Conservation (phyloP, 2,888 invertebrate genomes). For the Dorcus hopei region DNA sequence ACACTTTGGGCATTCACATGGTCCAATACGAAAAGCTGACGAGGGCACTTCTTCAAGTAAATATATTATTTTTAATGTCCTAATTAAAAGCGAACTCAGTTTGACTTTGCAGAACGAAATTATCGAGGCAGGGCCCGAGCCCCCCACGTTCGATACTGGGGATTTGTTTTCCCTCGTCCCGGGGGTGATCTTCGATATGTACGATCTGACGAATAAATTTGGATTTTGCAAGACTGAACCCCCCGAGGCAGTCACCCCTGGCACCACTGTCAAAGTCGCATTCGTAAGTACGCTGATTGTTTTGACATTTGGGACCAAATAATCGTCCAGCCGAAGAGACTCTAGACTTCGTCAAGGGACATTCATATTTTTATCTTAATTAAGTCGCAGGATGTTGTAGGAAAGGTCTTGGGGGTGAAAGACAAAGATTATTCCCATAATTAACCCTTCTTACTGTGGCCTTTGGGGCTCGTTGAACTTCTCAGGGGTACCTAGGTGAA, state of each 20-base stretch:
- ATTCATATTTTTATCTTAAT: too few species aligned
- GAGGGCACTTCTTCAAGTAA: slow-evolving; percentile 60
- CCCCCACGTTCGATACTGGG: slow-evolving; percentile 65
- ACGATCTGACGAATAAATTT: slow-evolving; percentile 69
- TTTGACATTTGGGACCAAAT: too few species aligned
- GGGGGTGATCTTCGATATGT: slow-evolving; percentile 77
- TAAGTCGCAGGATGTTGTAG: too few species aligned
- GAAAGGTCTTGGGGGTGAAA: too few species aligned
- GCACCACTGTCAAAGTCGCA: slow-evolving; percentile 65
- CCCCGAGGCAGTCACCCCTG: slow-evolving; percentile 58
- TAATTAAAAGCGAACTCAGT: not conserved
- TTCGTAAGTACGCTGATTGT: slow-evolving; percentile 56
- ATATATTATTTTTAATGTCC: not conserved
- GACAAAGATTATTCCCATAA: too few species aligned
- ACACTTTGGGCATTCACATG: slow-evolving; percentile 82
- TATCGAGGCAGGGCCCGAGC: slow-evolving; percentile 62
- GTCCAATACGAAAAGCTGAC: slow-evolving; percentile 71
- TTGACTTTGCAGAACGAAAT: slow-evolving; percentile 44
- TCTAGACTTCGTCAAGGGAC: too few species aligned
- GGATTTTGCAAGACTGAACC: slow-evolving; percentile 74
- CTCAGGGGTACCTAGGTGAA: too few species aligned
- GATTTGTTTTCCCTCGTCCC: slow-evolving; percentile 69
- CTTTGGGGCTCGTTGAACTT: too few species aligned
- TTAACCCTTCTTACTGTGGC: too few species aligned
- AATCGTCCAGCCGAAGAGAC: too few species aligned